These are phyloP conservation scores for Ylistrum balloti DNA, from an alignment of 1,140 invertebrate genomes.

Conservation along the genomic window DNA sequence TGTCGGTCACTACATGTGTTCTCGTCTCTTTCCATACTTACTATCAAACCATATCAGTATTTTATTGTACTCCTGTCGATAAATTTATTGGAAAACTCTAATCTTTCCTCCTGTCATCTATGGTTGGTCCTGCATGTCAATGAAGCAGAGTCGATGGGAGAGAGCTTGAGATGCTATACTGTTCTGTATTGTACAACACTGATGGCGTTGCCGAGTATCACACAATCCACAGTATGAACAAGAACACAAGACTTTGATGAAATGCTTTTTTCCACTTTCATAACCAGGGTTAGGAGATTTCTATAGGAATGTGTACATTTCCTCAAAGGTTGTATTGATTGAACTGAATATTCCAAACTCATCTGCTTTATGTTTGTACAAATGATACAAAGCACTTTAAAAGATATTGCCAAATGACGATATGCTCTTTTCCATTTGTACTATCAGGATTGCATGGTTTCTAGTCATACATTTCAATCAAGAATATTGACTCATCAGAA, in stretches of 20 bases:
- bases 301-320: background rate
- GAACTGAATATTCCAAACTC: background rate
- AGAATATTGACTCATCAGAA: background rate
- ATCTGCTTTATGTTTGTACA: conserved; percentile 20
- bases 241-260: background rate
- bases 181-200: background rate
- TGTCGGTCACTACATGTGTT: no score
- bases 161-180: background rate
- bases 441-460: background rate
- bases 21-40: background rate
- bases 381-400: background rate
- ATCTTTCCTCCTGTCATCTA: background rate
- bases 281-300: background rate
- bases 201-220: background rate
- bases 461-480: background rate
- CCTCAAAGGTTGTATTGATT: background rate
- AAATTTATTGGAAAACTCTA: background rate
- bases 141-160: background rate
- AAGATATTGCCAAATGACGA: background rate
- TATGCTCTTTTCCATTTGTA: conserved; percentile 38
- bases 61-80: background rate
- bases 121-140: background rate
- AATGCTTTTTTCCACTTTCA: background rate
- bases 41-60: background rate
- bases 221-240: background rate